A percentile compares a stretch with the other conserved stretches of the same genome.
Evolutionary conservation across 2,113 vertebrate genomes (phyloP).

Genomic region (Brachirus orientalis): DNA sequence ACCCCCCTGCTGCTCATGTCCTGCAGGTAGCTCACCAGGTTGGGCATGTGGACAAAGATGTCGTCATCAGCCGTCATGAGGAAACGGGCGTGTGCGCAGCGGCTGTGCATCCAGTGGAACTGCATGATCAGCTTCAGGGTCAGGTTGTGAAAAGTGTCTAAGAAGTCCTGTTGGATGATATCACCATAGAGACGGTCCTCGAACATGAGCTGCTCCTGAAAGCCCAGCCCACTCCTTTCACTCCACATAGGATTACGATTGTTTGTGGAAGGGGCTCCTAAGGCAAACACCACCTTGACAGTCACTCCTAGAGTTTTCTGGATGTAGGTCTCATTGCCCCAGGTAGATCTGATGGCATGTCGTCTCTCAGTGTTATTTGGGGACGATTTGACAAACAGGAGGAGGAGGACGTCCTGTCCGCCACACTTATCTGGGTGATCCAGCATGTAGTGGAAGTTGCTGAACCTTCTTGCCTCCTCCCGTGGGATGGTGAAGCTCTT

Average conservation of each 20-base stretch:
- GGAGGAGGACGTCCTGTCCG: slow-evolving; percentile 86
- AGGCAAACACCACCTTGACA: slow-evolving; percentile 90
- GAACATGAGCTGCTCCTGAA: slow-evolving; percentile 77
- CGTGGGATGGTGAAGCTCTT: slow-evolving; percentile 85
- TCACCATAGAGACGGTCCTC: slow-evolving; percentile 86
- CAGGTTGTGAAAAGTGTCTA: slow-evolving; percentile 95
- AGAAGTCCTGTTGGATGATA: slow-evolving; percentile 94
- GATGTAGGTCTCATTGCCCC: slow-evolving; percentile 91
- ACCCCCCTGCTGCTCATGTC: slow-evolving; percentile 75
- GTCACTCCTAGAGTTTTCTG: slow-evolving; percentile 81
- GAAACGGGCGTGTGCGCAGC: slow-evolving; percentile 90
- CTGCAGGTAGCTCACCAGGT: slow-evolving; percentile 90
- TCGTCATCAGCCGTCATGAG: slow-evolving; percentile 96
- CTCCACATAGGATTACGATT: slow-evolving; percentile 30
- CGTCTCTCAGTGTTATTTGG: slow-evolving; percentile 87
- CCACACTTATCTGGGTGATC: slow-evolving; percentile 88
- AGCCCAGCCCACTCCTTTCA: not conserved
- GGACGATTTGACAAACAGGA: slow-evolving; percentile 91
- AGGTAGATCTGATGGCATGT: slow-evolving; percentile 88
- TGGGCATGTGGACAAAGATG: slow-evolving; percentile 96
- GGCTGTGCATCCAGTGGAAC: slow-evolving; percentile 91
- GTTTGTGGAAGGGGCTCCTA: slow-evolving; percentile 75
- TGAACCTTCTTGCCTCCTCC: slow-evolving; percentile 71
- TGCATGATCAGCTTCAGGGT: slow-evolving; percentile 94
- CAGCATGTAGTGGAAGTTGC: slow-evolving; percentile 86